These are phyloP conservation scores for Gryllus bimaculatus DNA, from an alignment of 1,140 invertebrate species.

Conservation along the genomic window DNA sequence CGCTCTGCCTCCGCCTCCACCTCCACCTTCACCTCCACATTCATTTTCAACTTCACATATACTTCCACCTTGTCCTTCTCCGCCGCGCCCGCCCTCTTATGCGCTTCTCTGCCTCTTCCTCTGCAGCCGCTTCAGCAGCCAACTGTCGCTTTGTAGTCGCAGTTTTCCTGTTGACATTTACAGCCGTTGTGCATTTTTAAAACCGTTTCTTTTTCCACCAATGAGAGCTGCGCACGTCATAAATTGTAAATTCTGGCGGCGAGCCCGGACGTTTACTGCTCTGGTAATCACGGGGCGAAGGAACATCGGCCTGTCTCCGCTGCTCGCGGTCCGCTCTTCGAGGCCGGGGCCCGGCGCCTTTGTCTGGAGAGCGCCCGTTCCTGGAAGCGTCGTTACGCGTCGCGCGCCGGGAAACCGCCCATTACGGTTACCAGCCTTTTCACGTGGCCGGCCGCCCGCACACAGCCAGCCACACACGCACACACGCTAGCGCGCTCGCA, in stretches of 20 bases:
- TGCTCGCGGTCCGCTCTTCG: neutral
- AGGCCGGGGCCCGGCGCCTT: neutral
- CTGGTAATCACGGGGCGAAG: neutral
- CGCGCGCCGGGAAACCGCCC: neutral
- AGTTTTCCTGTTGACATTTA: constrained; percentile 5
- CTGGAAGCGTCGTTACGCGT: neutral
- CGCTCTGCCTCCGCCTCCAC: neutral
- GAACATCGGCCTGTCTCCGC: neutral
- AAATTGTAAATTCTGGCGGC: neutral
- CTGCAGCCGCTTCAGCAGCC: neutral
- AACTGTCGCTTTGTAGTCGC: neutral
- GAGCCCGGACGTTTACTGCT: constrained; percentile 2
- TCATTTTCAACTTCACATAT: no score
- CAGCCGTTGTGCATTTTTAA: constrained; percentile 4
- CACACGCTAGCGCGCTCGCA: no score
- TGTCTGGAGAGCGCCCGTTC: neutral
- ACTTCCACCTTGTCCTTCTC: neutral
- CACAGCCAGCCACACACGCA: no score
- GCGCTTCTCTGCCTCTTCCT: neutral
- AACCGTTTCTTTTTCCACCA: constrained; percentile 4
- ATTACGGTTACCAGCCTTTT: neutral
- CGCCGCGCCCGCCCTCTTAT: no score
- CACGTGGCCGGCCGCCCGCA: no score
- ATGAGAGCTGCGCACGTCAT: constrained; percentile 2
- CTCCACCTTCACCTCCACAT: neutral